These are phyloP conservation scores for Poeciliopsis retropinna DNA, from an alignment of 2,113 vertebrate genomes.

Conservation along the genomic window DNA sequence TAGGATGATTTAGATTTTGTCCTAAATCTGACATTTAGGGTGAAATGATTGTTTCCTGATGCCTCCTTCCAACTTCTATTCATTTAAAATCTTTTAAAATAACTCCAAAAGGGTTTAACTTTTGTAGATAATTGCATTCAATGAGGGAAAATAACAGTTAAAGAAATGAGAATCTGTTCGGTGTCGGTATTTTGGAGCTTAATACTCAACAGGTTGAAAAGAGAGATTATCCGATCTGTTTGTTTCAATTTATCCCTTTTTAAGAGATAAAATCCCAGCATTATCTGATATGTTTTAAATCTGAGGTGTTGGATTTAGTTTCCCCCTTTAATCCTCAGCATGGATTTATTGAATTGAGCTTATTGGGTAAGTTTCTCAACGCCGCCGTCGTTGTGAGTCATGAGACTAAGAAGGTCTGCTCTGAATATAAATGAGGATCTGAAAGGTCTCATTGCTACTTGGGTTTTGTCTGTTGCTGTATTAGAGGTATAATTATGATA, in stretches of 20 bases:
- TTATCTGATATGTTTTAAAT: slow-evolving; percentile 13
- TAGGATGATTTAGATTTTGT: no score
- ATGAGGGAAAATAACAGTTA: not conserved
- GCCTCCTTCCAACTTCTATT: no score
- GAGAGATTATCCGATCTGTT: not conserved
- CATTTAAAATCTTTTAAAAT: not conserved
- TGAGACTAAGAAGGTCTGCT: slow-evolving; percentile 33
- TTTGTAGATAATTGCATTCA: not conserved
- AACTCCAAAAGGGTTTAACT: not conserved
- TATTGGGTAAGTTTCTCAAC: slow-evolving; percentile 24
- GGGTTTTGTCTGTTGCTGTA: slow-evolving; percentile 34
- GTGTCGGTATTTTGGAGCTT: not conserved
- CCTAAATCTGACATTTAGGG: no score
- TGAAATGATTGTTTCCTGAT: no score
- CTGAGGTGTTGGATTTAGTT: not conserved
- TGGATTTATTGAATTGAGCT: slow-evolving; percentile 30
- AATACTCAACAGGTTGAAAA: not conserved
- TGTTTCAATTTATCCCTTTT: not conserved
- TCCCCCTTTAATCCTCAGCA: slow-evolving; percentile 19
- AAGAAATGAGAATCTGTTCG: not conserved
- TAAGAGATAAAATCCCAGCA: not conserved
- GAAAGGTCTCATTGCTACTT: slow-evolving; percentile 40
- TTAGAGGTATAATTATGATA: slow-evolving; percentile 37
- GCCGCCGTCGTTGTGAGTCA: not conserved
- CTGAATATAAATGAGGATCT: slow-evolving; percentile 60